Evolutionary conservation across 1,140 invertebrate genomes (phyloP).

Genomic region (Drosophila bocki): DNA sequence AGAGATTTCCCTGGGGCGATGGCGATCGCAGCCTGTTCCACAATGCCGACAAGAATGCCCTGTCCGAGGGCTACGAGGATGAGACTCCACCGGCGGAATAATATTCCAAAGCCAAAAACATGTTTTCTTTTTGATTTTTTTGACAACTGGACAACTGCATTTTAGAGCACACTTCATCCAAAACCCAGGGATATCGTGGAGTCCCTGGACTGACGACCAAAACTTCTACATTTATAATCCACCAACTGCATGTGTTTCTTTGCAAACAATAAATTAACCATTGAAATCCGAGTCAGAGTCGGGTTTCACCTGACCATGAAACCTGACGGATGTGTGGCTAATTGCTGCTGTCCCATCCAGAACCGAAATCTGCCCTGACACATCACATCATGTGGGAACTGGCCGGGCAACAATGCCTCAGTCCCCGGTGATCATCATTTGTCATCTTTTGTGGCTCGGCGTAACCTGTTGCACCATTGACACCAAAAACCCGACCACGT

Average conservation of each 20-base stretch:
- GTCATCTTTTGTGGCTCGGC: slow-evolving; percentile 45
- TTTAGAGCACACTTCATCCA: background rate
- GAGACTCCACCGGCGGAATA: slow-evolving; percentile 8
- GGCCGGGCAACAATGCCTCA: slow-evolving; percentile 27
- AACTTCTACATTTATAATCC: background rate
- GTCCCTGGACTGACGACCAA: background rate
- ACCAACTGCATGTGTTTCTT: slow-evolving; percentile 1
- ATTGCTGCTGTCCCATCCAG: slow-evolving; percentile 24
- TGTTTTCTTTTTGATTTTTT: background rate
- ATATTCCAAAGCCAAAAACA: background rate
- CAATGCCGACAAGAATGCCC: slow-evolving; percentile 91
- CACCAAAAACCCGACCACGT: slow-evolving; percentile 31
- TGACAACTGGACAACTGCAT: background rate
- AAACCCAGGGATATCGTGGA: background rate
- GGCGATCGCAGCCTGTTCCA: slow-evolving; percentile 91
- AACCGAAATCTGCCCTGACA: slow-evolving; percentile 12
- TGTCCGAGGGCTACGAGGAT: slow-evolving; percentile 92
- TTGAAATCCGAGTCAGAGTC: slow-evolving; percentile 23
- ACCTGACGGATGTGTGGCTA: slow-evolving; percentile 24
- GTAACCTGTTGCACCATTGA: slow-evolving; percentile 55
- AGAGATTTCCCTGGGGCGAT: slow-evolving; percentile 95
- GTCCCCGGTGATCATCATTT: slow-evolving; percentile 52
- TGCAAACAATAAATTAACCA: slow-evolving; percentile 26
- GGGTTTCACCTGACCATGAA: slow-evolving; percentile 20
- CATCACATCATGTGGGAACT: slow-evolving; percentile 24